Percentiles rank a stretch among this genome's conserved stretches.
phyloP scores from a whole-genome alignment of 1,140 invertebrate genomes.

The Trialeurodes vaporariorum region DNA sequence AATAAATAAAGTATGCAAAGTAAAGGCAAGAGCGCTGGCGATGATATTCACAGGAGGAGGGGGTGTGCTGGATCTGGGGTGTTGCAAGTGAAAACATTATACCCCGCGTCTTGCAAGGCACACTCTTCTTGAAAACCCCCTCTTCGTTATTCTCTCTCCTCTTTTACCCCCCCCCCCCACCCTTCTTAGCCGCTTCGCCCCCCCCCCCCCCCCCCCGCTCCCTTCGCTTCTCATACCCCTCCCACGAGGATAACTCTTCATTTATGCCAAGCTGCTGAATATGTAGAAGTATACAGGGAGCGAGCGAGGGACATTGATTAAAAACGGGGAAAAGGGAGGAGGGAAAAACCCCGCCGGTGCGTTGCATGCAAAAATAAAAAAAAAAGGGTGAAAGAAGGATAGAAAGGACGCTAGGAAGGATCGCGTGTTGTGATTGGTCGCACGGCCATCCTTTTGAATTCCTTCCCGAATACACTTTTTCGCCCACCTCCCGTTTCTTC shows the following conservation, averaged over 20 bases:
- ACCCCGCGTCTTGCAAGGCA: too few species aligned
- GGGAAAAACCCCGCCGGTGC: too few species aligned
- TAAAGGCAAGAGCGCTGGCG: background rate
- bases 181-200: background rate
- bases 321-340: background rate
- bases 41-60: background rate
- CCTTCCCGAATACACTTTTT: too few species aligned
- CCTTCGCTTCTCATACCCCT: too few species aligned
- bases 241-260: background rate
- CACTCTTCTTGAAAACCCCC: too few species aligned
- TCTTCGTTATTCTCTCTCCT: background rate
- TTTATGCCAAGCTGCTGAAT: background rate
- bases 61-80: too few species aligned
- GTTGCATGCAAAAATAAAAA: too few species aligned
- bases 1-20: background rate
- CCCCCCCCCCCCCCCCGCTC: background rate
- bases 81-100: too few species aligned
- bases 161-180: background rate
- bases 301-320: background rate
- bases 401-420: too few species aligned
- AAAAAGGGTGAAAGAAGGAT: background rate
- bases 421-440: too few species aligned
- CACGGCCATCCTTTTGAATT: too few species aligned
- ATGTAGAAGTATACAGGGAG: background rate
- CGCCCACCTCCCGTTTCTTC: too few species aligned